Evolutionary conservation across 1,140 invertebrate genomes (phyloP).

Genomic region (Homarus americanus): DNA sequence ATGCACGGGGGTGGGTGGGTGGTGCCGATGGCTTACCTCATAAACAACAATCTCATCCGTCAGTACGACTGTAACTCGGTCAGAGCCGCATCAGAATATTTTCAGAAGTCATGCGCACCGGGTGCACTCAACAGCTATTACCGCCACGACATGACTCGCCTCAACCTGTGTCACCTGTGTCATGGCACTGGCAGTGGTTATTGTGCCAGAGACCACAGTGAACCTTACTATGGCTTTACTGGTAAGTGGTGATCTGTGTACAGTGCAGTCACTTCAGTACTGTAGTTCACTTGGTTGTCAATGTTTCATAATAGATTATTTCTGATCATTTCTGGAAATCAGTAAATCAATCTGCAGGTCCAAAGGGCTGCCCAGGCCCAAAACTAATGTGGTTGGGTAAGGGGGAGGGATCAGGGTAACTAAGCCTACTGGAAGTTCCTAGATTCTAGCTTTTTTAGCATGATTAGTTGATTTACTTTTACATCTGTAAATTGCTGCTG

Average conservation of each 20-base stretch:
- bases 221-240: constrained; percentile 93
- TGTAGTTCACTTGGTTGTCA: too few species aligned
- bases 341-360: too few species aligned
- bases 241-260: constrained; percentile 78
- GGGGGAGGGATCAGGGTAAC: too few species aligned
- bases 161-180: constrained; percentile 96
- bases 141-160: constrained; percentile 88
- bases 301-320: too few species aligned
- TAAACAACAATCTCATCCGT: constrained; percentile 95
- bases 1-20: constrained; percentile 97
- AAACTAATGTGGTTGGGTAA: too few species aligned
- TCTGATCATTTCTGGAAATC: too few species aligned
- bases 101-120: constrained; percentile 93
- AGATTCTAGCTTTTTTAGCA: too few species aligned
- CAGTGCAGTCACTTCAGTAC: too few species aligned
- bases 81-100: constrained; percentile 93
- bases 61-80: constrained; percentile 94
- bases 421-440: too few species aligned
- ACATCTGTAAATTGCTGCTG: too few species aligned
- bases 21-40: constrained; percentile 93
- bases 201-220: constrained; percentile 90
- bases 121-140: constrained; percentile 90
- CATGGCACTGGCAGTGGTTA: constrained; percentile 90
- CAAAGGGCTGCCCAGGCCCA: too few species aligned
- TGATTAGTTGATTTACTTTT: too few species aligned